Conservation (phyloP, 2,888 invertebrate species). For the Monopis laevigella region DNA sequence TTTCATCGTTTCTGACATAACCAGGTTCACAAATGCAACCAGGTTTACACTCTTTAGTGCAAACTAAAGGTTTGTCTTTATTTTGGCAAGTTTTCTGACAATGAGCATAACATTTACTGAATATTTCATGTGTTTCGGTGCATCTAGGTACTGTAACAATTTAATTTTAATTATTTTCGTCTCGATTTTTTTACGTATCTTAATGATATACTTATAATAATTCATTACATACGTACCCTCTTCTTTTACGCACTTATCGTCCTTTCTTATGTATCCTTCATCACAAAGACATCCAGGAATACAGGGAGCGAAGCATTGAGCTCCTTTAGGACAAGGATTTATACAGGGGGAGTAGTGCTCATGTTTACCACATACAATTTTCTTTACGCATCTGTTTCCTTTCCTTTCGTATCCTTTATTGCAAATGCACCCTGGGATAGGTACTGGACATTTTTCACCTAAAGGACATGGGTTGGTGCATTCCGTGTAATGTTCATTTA, state of each 20-base stretch:
- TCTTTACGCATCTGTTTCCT: not conserved
- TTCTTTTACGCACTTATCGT: not conserved
- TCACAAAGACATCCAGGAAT: not conserved
- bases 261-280: not conserved
- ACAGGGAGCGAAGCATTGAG: not conserved
- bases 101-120: too few relatives aligned
- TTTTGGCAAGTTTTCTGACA: too few relatives aligned
- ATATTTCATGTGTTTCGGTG: too few relatives aligned
- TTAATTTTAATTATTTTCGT: too few relatives aligned
- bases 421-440: not conserved
- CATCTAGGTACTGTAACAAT: too few relatives aligned
- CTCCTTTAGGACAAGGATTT: slow-evolving; percentile 3
- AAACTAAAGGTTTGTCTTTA: too few relatives aligned
- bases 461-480: not conserved
- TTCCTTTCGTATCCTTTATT: not conserved
- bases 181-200: too few relatives aligned
- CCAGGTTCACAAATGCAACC: too few relatives aligned
- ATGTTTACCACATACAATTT: not conserved
- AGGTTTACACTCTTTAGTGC: too few relatives aligned
- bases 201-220: too few relatives aligned
- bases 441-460: not conserved
- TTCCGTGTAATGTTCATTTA: not conserved
- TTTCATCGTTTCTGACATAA: too few relatives aligned
- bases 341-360: slow-evolving; percentile 9
- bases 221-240: not conserved